Evolutionary conservation across 1,140 invertebrate species (phyloP), one percentile per base, ranked within the genome.

Genomic region (Heliothis subflexa): DNA sequence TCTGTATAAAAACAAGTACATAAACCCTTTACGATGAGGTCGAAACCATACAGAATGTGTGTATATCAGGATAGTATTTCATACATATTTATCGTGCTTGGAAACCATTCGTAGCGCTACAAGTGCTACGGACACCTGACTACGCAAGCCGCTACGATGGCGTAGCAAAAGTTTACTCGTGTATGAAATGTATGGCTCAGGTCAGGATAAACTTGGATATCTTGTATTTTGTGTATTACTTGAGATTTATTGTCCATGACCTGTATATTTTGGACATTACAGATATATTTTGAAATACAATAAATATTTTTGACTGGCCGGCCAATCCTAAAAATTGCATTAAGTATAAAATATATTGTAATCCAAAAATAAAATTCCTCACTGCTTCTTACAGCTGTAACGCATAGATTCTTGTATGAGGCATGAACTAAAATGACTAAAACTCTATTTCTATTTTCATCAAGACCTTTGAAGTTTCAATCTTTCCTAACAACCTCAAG

Each of bases 71-170:
- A 68, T 68, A 47, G 14, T 68, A 68, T 68, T 68, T 68, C 64
- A 68, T 68, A 68, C 64, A 68, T 68, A 68, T 50, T 68, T 52
- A 68, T 68, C 18, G 64, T 68, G 16, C 21, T 68, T 50, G 18
- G 64, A 50, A 50, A 49, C 64, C 47, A 28, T 28, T 25, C 47
- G 64, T 68, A 68, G 64, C 47, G 64, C 64, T 68, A 50, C 64
- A 28, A 52, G 64, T 68, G 21, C 64, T 68, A 68, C 64, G 47
- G 64, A 68, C 18, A 52, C 64, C 21, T 68, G 64, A 25, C 64
- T 68, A 68, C 64, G 64, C 64, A 50, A 14, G 3, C 18, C 11
- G 64, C 64, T 68, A 68, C 64, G 40, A 21, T 0, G 21, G 9
- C 45, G 64, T 66, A 64, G 61, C 33, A 12, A 25, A n/a, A 47